These are phyloP conservation scores for Phortica variegata DNA, from an alignment of 1,140 invertebrate genomes.

Conservation along the genomic window DNA sequence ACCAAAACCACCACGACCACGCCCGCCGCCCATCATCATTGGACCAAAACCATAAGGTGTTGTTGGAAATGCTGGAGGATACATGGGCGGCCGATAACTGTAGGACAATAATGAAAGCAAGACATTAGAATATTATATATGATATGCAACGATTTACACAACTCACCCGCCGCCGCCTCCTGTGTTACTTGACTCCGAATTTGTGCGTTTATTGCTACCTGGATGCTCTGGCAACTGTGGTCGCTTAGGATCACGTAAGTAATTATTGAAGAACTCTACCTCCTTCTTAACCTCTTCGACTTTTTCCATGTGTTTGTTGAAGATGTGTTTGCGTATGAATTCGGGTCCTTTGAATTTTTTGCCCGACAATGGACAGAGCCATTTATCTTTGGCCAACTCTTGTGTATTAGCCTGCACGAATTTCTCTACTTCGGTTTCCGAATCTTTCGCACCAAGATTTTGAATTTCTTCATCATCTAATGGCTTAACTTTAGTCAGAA, in stretches of 20 bases:
- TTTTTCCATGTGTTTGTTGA: constrained; percentile 96
- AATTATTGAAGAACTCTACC: constrained; percentile 98
- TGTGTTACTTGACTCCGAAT: constrained; percentile 49
- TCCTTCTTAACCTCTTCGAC: constrained; percentile 96
- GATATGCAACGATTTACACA: neutral
- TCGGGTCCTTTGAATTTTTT: constrained; percentile 99
- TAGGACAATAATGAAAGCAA: neutral
- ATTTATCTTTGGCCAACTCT: constrained; percentile 95
- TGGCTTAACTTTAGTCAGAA: constrained; percentile 71
- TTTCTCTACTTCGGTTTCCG: constrained; percentile 89
- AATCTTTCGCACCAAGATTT: constrained; percentile 85
- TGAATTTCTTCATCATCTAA: constrained; percentile 79
- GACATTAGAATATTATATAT: neutral
- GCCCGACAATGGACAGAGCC: constrained; percentile 96
- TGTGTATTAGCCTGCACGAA: constrained; percentile 93
- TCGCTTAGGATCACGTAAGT: constrained; percentile 90
- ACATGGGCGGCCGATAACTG: constrained; percentile 40
- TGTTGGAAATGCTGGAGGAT: constrained; percentile 35
- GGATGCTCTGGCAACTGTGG: constrained; percentile 86
- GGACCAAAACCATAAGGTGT: constrained; percentile 48
- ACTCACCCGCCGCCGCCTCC: constrained; percentile 59
- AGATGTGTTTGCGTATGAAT: constrained; percentile 98
- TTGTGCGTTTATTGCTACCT: constrained; percentile 61
- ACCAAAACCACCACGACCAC: constrained; percentile 47
- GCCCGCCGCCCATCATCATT: constrained; percentile 39